phyloP scores from a whole-genome alignment of 2,113 vertebrate species.

The Ptychochromis oligacanthus region DNA sequence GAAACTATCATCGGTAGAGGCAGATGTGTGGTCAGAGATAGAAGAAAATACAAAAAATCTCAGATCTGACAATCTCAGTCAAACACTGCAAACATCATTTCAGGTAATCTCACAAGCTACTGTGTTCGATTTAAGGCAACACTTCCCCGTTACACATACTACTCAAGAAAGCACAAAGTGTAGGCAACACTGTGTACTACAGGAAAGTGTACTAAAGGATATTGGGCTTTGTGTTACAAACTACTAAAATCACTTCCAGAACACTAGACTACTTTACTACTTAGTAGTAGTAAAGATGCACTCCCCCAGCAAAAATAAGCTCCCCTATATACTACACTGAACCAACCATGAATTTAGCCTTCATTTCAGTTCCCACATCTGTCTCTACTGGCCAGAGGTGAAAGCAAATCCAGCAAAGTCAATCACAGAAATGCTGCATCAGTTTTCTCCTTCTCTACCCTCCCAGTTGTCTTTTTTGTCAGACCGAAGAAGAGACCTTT shows the following conservation, averaged over 20 bases:
- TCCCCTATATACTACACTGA: background rate
- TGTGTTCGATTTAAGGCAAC: background rate
- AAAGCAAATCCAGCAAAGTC: background rate
- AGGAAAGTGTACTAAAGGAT: background rate
- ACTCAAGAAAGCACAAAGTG: background rate
- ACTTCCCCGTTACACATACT: background rate
- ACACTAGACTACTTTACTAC: background rate
- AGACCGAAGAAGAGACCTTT: conserved; percentile 3
- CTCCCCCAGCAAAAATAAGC: background rate
- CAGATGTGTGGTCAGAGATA: too few species aligned
- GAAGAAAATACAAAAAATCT: too few species aligned
- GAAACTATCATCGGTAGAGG: too few species aligned
- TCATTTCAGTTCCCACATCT: background rate
- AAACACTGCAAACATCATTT: background rate
- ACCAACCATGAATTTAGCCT: background rate
- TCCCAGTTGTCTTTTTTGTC: conserved; percentile 15
- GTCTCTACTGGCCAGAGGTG: background rate
- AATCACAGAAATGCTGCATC: background rate
- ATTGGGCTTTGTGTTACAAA: too few species aligned
- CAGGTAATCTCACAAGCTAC: background rate
- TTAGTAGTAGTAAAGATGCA: background rate
- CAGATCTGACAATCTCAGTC: background rate
- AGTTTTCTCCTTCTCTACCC: background rate
- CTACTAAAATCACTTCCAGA: too few species aligned
- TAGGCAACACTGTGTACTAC: background rate